phyloP scores from a whole-genome alignment of 2,888 invertebrate genomes.

The Disparrhopalites patrizii region DNA sequence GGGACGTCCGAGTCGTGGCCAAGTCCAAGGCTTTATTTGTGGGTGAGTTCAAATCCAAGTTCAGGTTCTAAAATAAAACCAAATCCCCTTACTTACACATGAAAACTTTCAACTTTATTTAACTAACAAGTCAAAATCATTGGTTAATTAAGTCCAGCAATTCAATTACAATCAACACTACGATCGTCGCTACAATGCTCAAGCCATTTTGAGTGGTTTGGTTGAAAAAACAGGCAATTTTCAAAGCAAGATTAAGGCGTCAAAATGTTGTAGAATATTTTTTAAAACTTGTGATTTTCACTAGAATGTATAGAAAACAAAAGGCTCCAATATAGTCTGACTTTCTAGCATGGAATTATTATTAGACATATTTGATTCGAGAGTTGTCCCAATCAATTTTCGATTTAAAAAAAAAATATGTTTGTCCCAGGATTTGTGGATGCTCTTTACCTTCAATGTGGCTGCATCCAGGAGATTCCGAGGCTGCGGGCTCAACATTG shows the following conservation, averaged over 20 bases:
- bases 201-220: too few relatives aligned
- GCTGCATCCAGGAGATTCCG: constrained; percentile 12
- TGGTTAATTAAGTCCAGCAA: too few relatives aligned
- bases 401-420: neutral
- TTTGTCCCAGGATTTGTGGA: neutral
- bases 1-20: neutral
- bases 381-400: too few relatives aligned
- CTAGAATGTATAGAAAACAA: neutral
- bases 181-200: too few relatives aligned
- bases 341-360: too few relatives aligned
- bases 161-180: too few relatives aligned
- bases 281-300: neutral
- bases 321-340: neutral
- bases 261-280: too few relatives aligned
- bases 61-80: neutral
- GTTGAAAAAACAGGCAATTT: too few relatives aligned
- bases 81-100: too few relatives aligned
- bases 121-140: too few relatives aligned
- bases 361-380: too few relatives aligned
- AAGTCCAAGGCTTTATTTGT: neutral
- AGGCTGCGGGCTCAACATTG: constrained; percentile 51
- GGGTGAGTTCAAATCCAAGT: neutral
- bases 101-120: too few relatives aligned
- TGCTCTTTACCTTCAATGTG: constrained; percentile 21
- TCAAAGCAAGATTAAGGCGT: neutral